phyloP scores from a whole-genome alignment of 2,888 invertebrate genomes.

The Amphipyra tragopoginis region DNA sequence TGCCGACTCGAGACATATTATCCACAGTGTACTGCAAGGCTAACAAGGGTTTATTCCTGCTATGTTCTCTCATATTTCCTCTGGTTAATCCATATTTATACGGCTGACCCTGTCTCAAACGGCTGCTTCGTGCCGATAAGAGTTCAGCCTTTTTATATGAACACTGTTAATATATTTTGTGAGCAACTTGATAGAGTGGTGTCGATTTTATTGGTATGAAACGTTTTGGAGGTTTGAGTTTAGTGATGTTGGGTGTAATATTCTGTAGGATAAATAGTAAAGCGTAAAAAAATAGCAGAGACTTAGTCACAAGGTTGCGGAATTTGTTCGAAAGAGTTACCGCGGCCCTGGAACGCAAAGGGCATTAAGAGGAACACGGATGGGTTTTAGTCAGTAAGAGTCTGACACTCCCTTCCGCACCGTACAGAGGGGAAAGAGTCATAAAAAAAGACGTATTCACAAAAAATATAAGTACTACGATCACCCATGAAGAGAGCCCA shows the following conservation, averaged over 20 bases:
- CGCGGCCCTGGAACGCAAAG: too few relatives aligned
- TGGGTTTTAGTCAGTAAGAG: too few relatives aligned
- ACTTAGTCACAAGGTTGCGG: too few relatives aligned
- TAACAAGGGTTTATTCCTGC: slow-evolving; percentile 73
- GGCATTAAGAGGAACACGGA: too few relatives aligned
- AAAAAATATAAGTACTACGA: too few relatives aligned
- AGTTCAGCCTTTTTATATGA: slow-evolving; percentile 59
- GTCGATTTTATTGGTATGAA: slow-evolving; percentile 52
- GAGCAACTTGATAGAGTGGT: slow-evolving; percentile 51
- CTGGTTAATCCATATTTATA: slow-evolving; percentile 86
- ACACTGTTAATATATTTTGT: slow-evolving; percentile 57
- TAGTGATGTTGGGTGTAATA: background rate
- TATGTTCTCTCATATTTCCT: slow-evolving; percentile 78
- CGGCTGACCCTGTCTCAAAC: slow-evolving; percentile 76
- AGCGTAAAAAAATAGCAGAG: too few relatives aligned
- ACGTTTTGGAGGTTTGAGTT: slow-evolving; percentile 6
- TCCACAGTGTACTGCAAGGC: slow-evolving; percentile 48
- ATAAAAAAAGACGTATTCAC: too few relatives aligned
- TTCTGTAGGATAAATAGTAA: background rate
- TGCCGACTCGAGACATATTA: slow-evolving; percentile 24
- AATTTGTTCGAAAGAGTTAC: too few relatives aligned
- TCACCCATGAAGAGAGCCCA: too few relatives aligned
- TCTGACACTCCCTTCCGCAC: too few relatives aligned
- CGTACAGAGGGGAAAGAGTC: too few relatives aligned
- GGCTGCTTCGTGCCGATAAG: slow-evolving; percentile 63